Conservation (phyloP, 2,888 invertebrate genomes). For the Leucoma salicis region DNA sequence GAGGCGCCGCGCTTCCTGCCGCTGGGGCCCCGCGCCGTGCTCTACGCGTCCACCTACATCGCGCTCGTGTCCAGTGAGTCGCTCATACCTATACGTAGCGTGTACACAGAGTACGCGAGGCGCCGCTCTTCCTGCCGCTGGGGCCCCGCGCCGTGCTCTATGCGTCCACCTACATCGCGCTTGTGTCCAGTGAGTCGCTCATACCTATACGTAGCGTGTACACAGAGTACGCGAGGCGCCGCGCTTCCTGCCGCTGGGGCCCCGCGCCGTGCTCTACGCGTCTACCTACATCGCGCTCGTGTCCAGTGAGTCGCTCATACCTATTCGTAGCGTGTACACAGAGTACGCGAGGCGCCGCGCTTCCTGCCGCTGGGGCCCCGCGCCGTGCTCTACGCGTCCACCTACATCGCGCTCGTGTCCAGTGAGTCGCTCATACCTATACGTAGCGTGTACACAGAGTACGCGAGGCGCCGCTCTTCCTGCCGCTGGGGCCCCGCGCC, state of each 20-base stretch:
- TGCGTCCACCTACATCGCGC: constrained; percentile 46
- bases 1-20: constrained; percentile 53
- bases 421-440: constrained; percentile 32
- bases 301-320: constrained; percentile 36
- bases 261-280: constrained; percentile 51
- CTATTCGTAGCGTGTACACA: no score
- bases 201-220: no score
- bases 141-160: constrained; percentile 48
- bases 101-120: no score
- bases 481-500: constrained; percentile 47
- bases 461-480: constrained; percentile 45
- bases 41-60: constrained; percentile 52
- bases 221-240: constrained; percentile 43
- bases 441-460: no score
- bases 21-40: constrained; percentile 42
- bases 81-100: background rate
- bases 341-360: constrained; percentile 45
- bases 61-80: constrained; percentile 48
- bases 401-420: constrained; percentile 48
- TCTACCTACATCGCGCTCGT: constrained; percentile 47
- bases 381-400: constrained; percentile 52
- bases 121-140: constrained; percentile 56
- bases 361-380: constrained; percentile 48
- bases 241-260: constrained; percentile 51
- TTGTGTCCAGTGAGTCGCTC: constrained; percentile 43